A percentile compares a stretch with the other conserved stretches of the same genome.
Evolutionary conservation across 1,140 invertebrate genomes (phyloP).

Genomic region (Dendroctonus ponderosae): DNA sequence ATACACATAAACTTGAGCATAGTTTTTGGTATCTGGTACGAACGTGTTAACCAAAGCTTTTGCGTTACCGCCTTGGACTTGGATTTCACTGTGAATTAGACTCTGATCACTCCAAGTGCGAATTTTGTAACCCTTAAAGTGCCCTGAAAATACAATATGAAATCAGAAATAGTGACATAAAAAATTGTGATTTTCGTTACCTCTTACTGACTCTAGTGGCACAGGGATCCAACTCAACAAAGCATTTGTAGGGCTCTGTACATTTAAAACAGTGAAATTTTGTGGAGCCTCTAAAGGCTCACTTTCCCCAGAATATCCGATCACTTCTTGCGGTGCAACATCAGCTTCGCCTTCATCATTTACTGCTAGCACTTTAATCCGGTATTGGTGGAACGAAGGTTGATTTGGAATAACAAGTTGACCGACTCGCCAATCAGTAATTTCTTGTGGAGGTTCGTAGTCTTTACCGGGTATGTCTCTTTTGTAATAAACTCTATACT

Average conservation of each 20-base stretch:
- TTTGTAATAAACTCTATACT: constrained; percentile 87
- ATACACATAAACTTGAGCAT: constrained; percentile 83
- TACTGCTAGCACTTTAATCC: constrained; percentile 88
- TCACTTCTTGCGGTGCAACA: constrained; percentile 74
- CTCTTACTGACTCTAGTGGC: constrained; percentile 69
- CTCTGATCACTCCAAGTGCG: constrained; percentile 86
- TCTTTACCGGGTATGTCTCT: constrained; percentile 71
- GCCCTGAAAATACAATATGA: constrained; percentile 43
- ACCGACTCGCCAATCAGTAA: constrained; percentile 73
- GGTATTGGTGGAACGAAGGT: constrained; percentile 89
- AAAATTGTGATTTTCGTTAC: constrained; percentile 45
- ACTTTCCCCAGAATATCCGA: constrained; percentile 95
- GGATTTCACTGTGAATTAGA: constrained; percentile 66
- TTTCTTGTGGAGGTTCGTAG: constrained; percentile 69
- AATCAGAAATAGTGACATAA: not conserved
- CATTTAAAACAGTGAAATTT: constrained; percentile 78
- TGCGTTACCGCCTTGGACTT: constrained; percentile 71
- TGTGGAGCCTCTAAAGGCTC: constrained; percentile 74
- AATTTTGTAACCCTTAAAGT: constrained; percentile 94
- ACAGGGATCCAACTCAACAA: constrained; percentile 84
- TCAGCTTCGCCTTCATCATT: constrained; percentile 89
- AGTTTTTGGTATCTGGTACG: constrained; percentile 86
- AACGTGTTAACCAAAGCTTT: constrained; percentile 79
- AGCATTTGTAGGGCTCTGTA: constrained; percentile 73
- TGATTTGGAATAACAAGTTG: constrained; percentile 72